Evolutionary conservation across 2,797 vertebrate species (phyloP).

Genomic region (Graptemys geographica): DNA sequence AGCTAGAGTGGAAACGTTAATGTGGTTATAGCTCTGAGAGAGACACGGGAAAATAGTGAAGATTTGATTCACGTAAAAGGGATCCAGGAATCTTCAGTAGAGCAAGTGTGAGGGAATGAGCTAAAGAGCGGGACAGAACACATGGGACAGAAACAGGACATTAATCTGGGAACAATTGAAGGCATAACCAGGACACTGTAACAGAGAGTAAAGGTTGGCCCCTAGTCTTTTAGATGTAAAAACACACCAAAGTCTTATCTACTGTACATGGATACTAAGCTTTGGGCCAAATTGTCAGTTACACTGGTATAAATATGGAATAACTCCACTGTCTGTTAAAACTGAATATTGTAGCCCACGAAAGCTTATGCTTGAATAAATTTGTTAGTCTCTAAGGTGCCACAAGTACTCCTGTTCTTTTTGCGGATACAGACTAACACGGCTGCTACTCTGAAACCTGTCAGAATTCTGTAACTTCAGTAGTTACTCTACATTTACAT

Average conservation of each 20-base stretch:
- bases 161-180: background rate
- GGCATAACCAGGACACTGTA: background rate
- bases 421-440: too few species aligned
- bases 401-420: too few species aligned
- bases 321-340: background rate
- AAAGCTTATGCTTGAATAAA: too few species aligned
- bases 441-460: too few species aligned
- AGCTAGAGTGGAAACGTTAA: background rate
- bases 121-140: background rate
- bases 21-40: accelerated
- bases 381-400: too few species aligned
- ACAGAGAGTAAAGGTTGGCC: background rate
- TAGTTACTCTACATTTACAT: background rate
- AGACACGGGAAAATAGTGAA: background rate
- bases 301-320: background rate
- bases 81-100: background rate
- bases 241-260: accelerated
- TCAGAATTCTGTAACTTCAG: background rate
- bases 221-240: background rate
- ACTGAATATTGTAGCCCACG: background rate
- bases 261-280: background rate
- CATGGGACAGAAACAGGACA: background rate
- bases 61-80: background rate
- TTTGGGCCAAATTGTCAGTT: background rate
- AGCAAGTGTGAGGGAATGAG: background rate